A percentile compares a stretch with the other conserved stretches of the same genome.
phyloP scores from a whole-genome alignment of 2,113 vertebrate genomes.

The Toxotes jaculatrix region DNA sequence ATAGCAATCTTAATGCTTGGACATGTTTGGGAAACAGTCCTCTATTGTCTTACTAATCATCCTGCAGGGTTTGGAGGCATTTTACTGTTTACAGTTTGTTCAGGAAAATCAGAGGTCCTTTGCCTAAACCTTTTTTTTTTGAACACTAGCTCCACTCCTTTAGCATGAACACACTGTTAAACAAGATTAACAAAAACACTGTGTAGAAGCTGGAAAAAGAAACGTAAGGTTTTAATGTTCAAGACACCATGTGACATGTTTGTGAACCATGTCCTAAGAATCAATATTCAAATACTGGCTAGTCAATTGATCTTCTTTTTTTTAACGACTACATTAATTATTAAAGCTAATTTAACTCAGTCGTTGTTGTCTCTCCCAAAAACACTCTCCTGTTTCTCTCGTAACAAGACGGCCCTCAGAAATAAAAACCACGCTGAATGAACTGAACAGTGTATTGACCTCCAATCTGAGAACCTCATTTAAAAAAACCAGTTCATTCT shows the following conservation, averaged over 20 bases:
- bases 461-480: conserved; percentile 26
- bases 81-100: conserved; percentile 20
- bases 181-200: not conserved
- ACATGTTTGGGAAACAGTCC: conserved; percentile 48
- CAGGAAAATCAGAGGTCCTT: not conserved
- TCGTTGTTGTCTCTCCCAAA: not conserved
- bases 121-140: not conserved
- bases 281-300: no score
- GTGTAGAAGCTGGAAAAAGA: not conserved
- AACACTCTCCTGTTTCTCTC: no score
- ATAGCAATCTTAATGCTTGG: conserved; percentile 22
- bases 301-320: no score
- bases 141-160: not conserved
- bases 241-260: not conserved
- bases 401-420: not conserved
- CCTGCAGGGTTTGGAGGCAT: conserved; percentile 36
- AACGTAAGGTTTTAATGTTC: not conserved
- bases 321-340: no score
- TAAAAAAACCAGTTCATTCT: not conserved
- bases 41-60: conserved; percentile 60
- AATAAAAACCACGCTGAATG: not conserved
- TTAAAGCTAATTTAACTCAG: no score
- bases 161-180: not conserved
- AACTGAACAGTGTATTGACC: conserved; percentile 10
- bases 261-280: not conserved